These are phyloP conservation scores for Pantherophis vulpinus DNA, from an alignment of 2,797 vertebrate species.

Conservation along the genomic window DNA sequence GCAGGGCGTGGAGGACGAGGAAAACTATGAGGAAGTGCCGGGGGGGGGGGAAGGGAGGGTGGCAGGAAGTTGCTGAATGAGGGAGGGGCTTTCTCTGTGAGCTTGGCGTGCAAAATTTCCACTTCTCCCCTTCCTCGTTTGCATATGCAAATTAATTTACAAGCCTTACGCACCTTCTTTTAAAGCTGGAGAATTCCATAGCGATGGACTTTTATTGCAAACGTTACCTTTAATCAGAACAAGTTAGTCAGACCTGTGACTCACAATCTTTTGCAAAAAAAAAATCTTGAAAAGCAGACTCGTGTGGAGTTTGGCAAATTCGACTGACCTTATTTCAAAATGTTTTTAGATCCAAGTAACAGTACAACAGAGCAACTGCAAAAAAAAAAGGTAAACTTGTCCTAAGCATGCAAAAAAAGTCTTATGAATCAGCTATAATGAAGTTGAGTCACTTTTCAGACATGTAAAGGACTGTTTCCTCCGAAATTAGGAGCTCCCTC, in stretches of 20 bases:
- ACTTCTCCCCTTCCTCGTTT: too few species aligned
- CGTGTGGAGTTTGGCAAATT: background rate
- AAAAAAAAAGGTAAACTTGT: background rate
- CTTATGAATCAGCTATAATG: too few species aligned
- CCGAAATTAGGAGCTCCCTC: fast-evolving
- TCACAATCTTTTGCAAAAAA: background rate
- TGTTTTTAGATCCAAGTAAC: background rate
- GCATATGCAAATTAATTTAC: background rate
- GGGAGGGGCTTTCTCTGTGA: background rate
- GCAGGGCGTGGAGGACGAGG: conserved; percentile 26
- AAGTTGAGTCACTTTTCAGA: background rate
- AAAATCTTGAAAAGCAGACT: background rate
- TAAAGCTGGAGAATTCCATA: too few species aligned
- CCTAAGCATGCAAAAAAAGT: background rate
- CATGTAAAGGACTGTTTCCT: background rate
- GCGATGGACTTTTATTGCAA: background rate
- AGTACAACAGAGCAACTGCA: background rate
- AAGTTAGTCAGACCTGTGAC: background rate
- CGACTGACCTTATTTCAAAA: background rate
- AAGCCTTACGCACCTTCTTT: background rate
- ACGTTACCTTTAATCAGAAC: too few species aligned
- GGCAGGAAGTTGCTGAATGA: too few species aligned
- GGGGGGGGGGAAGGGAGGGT: conserved; percentile 46
- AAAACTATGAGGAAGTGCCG: conserved; percentile 18
- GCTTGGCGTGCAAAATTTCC: background rate